Conservation (phyloP, 2,888 invertebrate species). For the Pachydiplax longipennis region DNA sequence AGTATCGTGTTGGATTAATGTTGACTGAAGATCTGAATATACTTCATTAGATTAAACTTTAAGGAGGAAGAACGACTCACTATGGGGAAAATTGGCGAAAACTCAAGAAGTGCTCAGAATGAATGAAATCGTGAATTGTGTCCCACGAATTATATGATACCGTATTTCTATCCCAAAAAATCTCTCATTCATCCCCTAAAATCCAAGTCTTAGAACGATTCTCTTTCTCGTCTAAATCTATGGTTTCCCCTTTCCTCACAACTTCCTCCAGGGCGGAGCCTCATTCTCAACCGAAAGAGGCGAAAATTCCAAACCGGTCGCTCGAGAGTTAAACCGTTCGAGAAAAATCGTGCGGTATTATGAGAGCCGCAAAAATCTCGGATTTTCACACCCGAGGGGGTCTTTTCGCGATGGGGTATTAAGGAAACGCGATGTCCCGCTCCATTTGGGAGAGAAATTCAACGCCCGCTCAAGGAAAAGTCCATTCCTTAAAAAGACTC, state of each 20-base stretch:
- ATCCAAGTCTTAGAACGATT: background rate
- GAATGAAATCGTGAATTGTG: too few relatives aligned
- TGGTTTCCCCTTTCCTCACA: background rate
- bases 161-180: too few relatives aligned
- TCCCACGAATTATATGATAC: too few relatives aligned
- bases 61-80: too few relatives aligned
- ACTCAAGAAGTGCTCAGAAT: too few relatives aligned
- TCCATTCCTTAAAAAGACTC: background rate
- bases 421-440: background rate
- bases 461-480: background rate
- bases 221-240: background rate
- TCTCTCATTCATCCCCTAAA: background rate
- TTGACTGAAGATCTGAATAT: too few relatives aligned
- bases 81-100: too few relatives aligned
- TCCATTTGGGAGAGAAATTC: background rate
- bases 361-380: background rate
- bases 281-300: background rate
- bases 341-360: background rate
- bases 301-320: background rate
- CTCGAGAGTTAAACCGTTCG: constrained; percentile 10
- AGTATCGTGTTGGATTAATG: too few relatives aligned
- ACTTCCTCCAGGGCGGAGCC: background rate
- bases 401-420: background rate
- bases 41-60: too few relatives aligned
- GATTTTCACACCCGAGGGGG: background rate